These are phyloP conservation scores for Chinchilla lanigera DNA, from an alignment of 2,113 vertebrate species.

Conservation along the genomic window DNA sequence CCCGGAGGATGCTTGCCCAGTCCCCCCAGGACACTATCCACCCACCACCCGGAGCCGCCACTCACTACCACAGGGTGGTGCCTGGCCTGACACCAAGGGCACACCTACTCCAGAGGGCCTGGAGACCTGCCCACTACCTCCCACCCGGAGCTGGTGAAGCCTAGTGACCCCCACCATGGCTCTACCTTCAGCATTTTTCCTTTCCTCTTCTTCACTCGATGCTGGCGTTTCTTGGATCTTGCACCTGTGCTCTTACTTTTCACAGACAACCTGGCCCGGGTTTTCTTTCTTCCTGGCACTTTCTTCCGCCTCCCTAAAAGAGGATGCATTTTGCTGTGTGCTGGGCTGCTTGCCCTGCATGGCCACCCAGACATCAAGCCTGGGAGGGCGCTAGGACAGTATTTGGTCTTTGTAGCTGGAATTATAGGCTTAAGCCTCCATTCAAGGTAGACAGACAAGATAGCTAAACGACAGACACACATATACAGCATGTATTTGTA, in stretches of 20 bases:
- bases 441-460: not conserved
- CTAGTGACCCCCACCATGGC: rapidly evolving
- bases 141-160: rapidly evolving
- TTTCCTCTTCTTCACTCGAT: conserved; percentile 85
- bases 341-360: too few relatives aligned
- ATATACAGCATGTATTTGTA: not conserved
- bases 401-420: not conserved
- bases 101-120: rapidly evolving
- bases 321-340: rapidly evolving
- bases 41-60: not conserved
- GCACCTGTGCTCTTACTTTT: conserved; percentile 81
- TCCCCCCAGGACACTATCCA: not conserved
- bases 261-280: conserved; percentile 67
- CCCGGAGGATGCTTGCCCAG: not conserved
- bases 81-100: not conserved
- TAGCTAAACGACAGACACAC: not conserved
- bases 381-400: not conserved
- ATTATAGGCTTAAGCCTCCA: not conserved
- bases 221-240: conserved; percentile 85
- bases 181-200: conserved; percentile 85
- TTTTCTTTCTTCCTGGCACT: conserved; percentile 84
- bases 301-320: conserved; percentile 89
- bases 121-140: rapidly evolving
- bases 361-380: not conserved
- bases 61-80: not conserved